A percentile compares a stretch with the other conserved stretches of the same genome.
phyloP scores from a whole-genome alignment of 2,797 vertebrate species.

The Poecilia picta region DNA sequence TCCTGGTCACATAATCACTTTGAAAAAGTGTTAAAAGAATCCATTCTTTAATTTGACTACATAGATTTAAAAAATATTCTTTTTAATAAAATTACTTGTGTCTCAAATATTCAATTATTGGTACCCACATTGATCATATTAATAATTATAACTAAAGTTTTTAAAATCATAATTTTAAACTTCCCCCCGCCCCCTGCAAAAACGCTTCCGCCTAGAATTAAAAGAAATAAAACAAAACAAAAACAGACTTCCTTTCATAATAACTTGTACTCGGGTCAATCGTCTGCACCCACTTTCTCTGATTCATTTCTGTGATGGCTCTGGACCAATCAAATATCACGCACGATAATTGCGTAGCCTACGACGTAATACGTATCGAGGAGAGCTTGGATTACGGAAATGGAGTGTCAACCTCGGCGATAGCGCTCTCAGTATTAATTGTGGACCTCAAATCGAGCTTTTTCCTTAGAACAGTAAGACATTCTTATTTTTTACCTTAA shows the following conservation, averaged over 20 bases:
- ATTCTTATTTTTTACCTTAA: fast-evolving
- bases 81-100: neutral
- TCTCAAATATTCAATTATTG: neutral
- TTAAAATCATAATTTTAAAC: neutral
- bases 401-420: conserved; percentile 33
- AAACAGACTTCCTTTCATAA: neutral
- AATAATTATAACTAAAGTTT: too few relatives aligned
- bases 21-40: neutral
- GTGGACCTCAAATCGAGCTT: neutral
- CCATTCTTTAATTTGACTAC: too few relatives aligned
- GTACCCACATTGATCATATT: neutral
- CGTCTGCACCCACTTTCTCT: neutral
- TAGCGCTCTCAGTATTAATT: neutral
- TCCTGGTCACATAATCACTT: neutral
- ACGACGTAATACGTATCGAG: conserved; percentile 31
- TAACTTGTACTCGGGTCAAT: neutral
- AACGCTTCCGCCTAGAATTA: neutral
- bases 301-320: neutral
- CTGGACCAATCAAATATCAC: conserved; percentile 25
- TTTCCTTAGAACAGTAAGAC: conserved; percentile 38
- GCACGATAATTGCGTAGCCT: neutral
- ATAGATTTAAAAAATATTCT: neutral
- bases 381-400: conserved; percentile 41
- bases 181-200: neutral
- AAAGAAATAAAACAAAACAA: neutral